Percentiles rank a stretch among this genome's conserved stretches.
These are phyloP conservation scores for Lycocorax pyrrhopterus DNA, from an alignment of 2,113 vertebrate genomes.

Conservation along the genomic window DNA sequence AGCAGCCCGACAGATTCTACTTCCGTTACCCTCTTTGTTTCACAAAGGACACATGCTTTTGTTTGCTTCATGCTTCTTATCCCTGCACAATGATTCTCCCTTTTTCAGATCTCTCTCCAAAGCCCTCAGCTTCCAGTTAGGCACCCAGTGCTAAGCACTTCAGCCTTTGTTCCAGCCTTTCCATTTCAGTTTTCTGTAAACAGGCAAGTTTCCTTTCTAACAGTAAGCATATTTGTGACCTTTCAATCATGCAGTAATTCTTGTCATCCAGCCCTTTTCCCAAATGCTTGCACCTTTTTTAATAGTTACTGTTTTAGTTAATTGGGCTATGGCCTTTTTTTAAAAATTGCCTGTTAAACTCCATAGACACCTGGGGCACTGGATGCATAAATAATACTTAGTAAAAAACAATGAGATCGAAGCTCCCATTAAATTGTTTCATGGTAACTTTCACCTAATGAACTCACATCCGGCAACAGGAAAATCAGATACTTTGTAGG, in stretches of 20 bases:
- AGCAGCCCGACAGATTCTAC: background rate
- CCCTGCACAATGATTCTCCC: slow-evolving; percentile 30
- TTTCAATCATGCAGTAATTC: slow-evolving; percentile 1
- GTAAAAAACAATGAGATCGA: slow-evolving; percentile 1
- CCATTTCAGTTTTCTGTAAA: slow-evolving; percentile 6
- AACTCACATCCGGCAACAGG: slow-evolving; percentile 27
- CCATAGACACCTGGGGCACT: slow-evolving; percentile 31
- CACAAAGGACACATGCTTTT: slow-evolving; percentile 35
- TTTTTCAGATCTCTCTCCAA: slow-evolving; percentile 52
- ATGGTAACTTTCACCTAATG: slow-evolving; percentile 12
- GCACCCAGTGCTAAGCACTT: background rate
- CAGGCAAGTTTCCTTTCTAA: background rate
- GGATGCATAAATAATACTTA: slow-evolving; percentile 45
- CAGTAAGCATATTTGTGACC: background rate
- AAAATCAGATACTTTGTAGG: slow-evolving; percentile 7
- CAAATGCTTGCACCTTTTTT: slow-evolving; percentile 18
- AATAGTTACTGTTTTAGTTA: slow-evolving; percentile 21
- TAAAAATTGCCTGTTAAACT: slow-evolving; percentile 23
- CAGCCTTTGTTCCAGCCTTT: slow-evolving; percentile 2
- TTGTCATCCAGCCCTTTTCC: background rate
- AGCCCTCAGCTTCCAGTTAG: slow-evolving; percentile 16
- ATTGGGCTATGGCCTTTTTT: background rate
- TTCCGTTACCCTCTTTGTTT: slow-evolving; percentile 32
- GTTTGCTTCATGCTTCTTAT: slow-evolving; percentile 59
- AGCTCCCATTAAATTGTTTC: slow-evolving; percentile 29